Evolutionary conservation across 2,113 vertebrate genomes (phyloP).

Genomic region (Synodontis membranacea): DNA sequence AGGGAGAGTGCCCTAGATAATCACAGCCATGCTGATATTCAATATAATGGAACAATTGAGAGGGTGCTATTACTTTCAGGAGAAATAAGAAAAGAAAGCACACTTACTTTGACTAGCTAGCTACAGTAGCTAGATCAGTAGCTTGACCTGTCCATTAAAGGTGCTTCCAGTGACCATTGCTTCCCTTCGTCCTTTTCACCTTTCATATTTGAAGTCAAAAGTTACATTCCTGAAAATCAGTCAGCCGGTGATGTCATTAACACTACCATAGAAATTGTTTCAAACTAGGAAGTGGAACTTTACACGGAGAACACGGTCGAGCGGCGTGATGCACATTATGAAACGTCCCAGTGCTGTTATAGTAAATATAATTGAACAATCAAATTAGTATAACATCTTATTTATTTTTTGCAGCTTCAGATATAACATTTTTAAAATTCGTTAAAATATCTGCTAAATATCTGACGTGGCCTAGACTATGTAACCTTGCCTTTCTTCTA

Average conservation of each 20-base stretch:
- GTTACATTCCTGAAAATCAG: neutral
- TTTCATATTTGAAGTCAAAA: neutral
- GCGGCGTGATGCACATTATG: too few species aligned
- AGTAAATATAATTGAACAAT: neutral
- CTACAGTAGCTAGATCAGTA: too few species aligned
- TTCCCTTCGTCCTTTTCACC: neutral
- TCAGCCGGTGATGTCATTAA: neutral
- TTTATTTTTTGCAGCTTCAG: too few species aligned
- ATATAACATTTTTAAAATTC: too few species aligned
- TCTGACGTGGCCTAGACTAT: neutral
- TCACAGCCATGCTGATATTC: neutral
- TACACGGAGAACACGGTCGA: too few species aligned
- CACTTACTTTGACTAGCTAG: neutral
- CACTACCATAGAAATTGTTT: too few species aligned
- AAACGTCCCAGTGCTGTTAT: neutral
- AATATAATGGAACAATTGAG: neutral
- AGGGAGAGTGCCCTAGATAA: neutral
- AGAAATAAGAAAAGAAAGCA: too few species aligned
- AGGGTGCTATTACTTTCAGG: neutral
- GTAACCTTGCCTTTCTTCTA: neutral
- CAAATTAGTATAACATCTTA: too few species aligned
- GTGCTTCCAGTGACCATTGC: neutral
- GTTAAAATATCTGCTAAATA: too few species aligned
- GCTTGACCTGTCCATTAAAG: neutral
- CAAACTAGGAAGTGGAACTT: too few species aligned